A percentile compares a stretch with the other conserved stretches of the same genome.
Evolutionary conservation across 2,888 invertebrate species (phyloP).

Genomic region (Parnassius apollo): DNA sequence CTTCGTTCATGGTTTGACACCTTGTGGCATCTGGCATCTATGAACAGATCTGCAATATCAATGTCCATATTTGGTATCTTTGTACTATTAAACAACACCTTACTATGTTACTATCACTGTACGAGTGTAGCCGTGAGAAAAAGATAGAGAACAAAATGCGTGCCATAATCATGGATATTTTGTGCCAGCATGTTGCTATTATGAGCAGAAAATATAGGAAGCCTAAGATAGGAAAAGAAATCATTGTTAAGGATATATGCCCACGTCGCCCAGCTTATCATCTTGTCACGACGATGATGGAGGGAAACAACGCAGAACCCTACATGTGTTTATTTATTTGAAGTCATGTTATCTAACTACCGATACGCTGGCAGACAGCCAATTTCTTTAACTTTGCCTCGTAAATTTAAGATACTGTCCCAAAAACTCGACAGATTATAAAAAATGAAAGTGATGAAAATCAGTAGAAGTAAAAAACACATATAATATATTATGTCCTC

Average conservation of each 20-base stretch:
- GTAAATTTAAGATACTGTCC: not conserved
- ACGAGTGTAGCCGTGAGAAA: not conserved
- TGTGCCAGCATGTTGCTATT: too few relatives aligned
- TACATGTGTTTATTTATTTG: conserved; percentile 25
- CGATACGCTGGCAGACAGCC: conserved; percentile 12
- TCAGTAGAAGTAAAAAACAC: too few relatives aligned
- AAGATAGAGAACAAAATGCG: not conserved
- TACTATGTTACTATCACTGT: not conserved
- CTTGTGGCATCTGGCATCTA: too few relatives aligned
- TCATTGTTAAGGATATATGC: not conserved
- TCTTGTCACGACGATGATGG: conserved; percentile 20
- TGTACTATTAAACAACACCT: not conserved
- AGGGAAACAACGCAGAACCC: conserved; percentile 11
- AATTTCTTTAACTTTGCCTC: not conserved
- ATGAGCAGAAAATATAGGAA: not conserved
- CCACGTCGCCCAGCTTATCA: conserved; percentile 18
- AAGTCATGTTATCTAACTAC: conserved; percentile 16
- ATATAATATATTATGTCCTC: too few relatives aligned
- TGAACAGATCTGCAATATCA: too few relatives aligned
- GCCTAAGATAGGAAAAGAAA: not conserved
- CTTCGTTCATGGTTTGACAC: too few relatives aligned
- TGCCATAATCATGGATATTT: not conserved
- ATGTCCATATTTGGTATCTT: not conserved
- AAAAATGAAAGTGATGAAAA: not conserved
- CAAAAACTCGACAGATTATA: not conserved